phyloP scores from a whole-genome alignment of 37 sponge, comb jelly and placozoan species.

The Haliclona indistincta region DNA sequence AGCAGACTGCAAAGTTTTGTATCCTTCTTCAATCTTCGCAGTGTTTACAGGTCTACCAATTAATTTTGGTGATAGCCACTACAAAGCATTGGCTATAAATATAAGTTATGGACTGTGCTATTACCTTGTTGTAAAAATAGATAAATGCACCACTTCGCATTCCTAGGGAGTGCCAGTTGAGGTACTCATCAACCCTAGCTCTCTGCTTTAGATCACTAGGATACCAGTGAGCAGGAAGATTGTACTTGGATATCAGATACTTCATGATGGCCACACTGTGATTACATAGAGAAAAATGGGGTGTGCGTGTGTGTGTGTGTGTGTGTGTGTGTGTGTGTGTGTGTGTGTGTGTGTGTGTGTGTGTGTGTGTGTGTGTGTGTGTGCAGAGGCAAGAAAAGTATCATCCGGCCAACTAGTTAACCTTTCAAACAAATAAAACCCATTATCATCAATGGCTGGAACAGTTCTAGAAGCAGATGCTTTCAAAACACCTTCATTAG shows the following conservation, averaged over 20 bases:
- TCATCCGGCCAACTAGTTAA: neutral
- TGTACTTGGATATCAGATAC: constrained; percentile 53
- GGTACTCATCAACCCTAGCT: constrained; percentile 69
- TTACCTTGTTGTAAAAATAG: constrained; percentile 44
- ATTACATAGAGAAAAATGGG: too few species aligned
- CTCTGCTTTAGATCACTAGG: constrained; percentile 48
- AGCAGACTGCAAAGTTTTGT: constrained; percentile 14
- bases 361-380: too few species aligned
- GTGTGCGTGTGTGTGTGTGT: too few species aligned
- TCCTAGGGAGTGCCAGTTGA: constrained; percentile 66
- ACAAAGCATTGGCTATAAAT: neutral
- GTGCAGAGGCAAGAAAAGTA: neutral
- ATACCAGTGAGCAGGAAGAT: constrained; percentile 77
- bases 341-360: neutral
- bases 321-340: neutral
- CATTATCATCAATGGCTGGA: constrained; percentile 77
- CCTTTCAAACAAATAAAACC: constrained; percentile 74
- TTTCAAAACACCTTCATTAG: constrained; percentile 51
- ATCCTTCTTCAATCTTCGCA: constrained; percentile 18
- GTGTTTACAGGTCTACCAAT: constrained; percentile 18
- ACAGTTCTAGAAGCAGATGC: constrained; percentile 47
- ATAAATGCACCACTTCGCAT: constrained; percentile 49
- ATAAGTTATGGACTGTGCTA: neutral
- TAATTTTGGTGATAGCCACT: too few species aligned
- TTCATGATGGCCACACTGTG: constrained; percentile 64